Base-by-base conservation (phyloP, 2,888 invertebrate genomes). In the Scaptomyza polygonia region DNA sequence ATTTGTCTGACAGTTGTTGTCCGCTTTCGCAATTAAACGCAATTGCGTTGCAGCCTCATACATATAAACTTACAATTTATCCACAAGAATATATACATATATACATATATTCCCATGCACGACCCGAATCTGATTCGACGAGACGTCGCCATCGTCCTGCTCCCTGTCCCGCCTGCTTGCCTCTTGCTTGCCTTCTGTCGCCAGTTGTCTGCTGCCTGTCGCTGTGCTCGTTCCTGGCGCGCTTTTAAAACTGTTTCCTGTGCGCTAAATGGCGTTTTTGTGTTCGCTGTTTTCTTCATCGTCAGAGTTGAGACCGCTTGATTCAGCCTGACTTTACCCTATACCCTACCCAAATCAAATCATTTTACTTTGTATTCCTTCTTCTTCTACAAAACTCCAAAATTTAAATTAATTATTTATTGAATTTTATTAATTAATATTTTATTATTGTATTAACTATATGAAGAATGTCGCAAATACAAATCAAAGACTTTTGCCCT, bases 221-320 rank as follows among this genome's bases (percentile, higher is more conserved):
- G 27, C 42, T 67, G 65, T 61, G 58, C 74, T 58, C 45, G 55
- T 43, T 70, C 53, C 59, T 66, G 77, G 72, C 64, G 70, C 63
- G 88, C 80, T 84, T 86, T 86, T 86, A 83, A 78, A 86, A 75
- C 79, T 78, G 87, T 72, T 89, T 89, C 89, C 88, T 89, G 87
- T 79, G 79, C 74, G 75, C 81, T 89, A 89, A 89, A 89, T 89
- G 88, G 78, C 77, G 88, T 89, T 88, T 89, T 86, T 89, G 79
- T 89, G 81, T 79, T 72, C 70, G 67, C 67, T 4, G 48, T 77
- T 68, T 61, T 69, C 72, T 63, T 72, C 59, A 59, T 59, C 59
- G 65, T 58, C 59, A 57, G 51, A 55, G 42, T 32, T 67, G 67
- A 55, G 54, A 67, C 76, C 55, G 76, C 58, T 72, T 57, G 59